Evolutionary conservation across 2,888 invertebrate genomes (phyloP), one percentile per base, ranked within the genome.

Genomic region (Hoplodrina blanda): DNA sequence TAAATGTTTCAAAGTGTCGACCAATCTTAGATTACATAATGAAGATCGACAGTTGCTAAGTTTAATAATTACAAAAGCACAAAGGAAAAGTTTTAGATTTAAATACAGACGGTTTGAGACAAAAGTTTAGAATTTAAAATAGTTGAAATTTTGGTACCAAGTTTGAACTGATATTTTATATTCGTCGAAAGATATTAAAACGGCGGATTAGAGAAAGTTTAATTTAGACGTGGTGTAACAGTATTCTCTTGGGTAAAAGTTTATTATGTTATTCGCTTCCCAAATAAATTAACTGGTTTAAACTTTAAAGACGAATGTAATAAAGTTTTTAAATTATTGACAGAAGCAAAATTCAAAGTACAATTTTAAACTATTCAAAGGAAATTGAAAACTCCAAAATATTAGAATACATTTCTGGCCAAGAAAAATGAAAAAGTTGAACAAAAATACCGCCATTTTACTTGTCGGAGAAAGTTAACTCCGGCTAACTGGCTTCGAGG

Each of bases 41-140:
- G 75, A 76, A 84, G 80, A 84, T 83, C 66, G 82, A 76, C 84
- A 82, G 76, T 62, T 67, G n/a, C 25, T 53, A 84, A 83, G 78
- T 84, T 84, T 77, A 41, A 84, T 76, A 82, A 83, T 82, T 84
- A 84, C 56, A 52, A 73, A 72, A 78, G 75, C 62, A 83, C 82
- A 82, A 82, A 77, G 68, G 62, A 49, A 73, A 83, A 70, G 60
- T 80, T 76, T 67, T 25, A 7, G 55, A 80, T 77, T 80, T 75
- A 73, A 80, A 80, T 72, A 81, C 64, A 76, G 74, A 71, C 82
- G 71, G 66, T 72, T 84, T 61, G 37, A 30, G 57, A 69, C 71
- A 63, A 73, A 75, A 77, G 60, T 84, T 80, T 41, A 15, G 33
- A 73, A 71, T 75, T 74, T 62, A 54, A 71, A 83, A 79, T 79